These are phyloP conservation scores for Pachymerium ferrugineum DNA, from an alignment of 2,888 invertebrate species.

Conservation along the genomic window DNA sequence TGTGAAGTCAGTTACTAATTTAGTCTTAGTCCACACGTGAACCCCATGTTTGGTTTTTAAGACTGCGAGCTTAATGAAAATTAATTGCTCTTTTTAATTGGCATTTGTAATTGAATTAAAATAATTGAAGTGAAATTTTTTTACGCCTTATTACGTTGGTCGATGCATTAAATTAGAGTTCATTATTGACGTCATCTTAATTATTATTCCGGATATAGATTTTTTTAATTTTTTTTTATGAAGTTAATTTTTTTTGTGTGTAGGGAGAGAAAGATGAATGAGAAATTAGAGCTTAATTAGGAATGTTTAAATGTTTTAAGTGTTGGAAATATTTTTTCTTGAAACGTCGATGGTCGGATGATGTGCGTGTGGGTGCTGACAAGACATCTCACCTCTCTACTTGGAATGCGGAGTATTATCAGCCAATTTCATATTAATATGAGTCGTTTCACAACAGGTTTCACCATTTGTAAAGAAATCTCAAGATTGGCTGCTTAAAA, in stretches of 20 bases:
- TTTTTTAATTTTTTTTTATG: neutral
- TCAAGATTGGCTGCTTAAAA: slow-evolving; percentile 35
- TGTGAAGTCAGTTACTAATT: slow-evolving; percentile 18
- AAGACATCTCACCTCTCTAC: slow-evolving; percentile 17
- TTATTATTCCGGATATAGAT: neutral
- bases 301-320: neutral
- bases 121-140: neutral
- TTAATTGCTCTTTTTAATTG: neutral
- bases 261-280: neutral
- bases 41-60: neutral
- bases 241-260: neutral
- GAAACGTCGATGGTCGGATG: no score
- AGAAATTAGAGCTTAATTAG: neutral
- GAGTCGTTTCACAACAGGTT: slow-evolving; percentile 35
- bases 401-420: slow-evolving; percentile 30
- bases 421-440: slow-evolving; percentile 35
- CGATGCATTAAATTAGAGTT: neutral
- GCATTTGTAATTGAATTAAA: slow-evolving; percentile 5
- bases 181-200: slow-evolving; percentile 15
- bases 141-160: neutral
- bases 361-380: slow-evolving; percentile 26
- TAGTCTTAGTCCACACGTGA: neutral
- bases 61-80: neutral
- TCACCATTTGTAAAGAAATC: slow-evolving; percentile 35
- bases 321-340: no score